Base-by-base conservation (phyloP, 2,888 invertebrate genomes). In the Neoitamus cyanurus region DNA sequence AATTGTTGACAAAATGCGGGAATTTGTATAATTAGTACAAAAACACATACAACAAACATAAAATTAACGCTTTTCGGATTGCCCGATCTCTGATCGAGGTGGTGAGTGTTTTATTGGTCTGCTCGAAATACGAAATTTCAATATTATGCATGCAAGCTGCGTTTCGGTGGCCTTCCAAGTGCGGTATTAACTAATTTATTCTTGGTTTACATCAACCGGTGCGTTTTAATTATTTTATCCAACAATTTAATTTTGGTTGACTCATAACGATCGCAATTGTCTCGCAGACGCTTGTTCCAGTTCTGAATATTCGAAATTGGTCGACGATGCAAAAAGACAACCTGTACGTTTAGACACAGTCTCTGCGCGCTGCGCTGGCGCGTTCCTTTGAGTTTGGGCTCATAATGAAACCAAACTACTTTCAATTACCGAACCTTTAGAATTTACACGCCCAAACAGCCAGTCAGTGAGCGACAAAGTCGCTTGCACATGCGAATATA, bases 371-470 rank as follows among this genome's bases (percentile, higher is more conserved):
- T 7, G 34, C 34, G 34, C 34, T 34, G 34, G 34, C 7, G 34
- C 37, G 37, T 37, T 3, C 37, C 37, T 37, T 58, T 75, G 46
- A 42, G 75, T 75, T 42, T 75, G 37, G 75, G 42, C 42, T 42
- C 42, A 36, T 75, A 75, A 42, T 42, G 42, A 42, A 13, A 42
- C 75, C 42, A 42, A 75, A 75, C 75, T 75, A 75, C 75, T 75
- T 75, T 75, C 75, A 75, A 75, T 75, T 75, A 75, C 42, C 75
- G 42, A 34, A 75, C 75, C 75, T 75, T 42, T 75, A 75, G 75
- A 42, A 75, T 37, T 75, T 75, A 25, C 25, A 75, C 75, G 75
- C 75, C 75, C 75, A 42, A 37, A 4, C 75, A 75, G 42, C 37
- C 75, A 46, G 58, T 9, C 20, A 9, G 25, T 25, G 58, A 25